Evolutionary conservation across 2,888 invertebrate species (phyloP).

Genomic region (Eristalis pertinax): DNA sequence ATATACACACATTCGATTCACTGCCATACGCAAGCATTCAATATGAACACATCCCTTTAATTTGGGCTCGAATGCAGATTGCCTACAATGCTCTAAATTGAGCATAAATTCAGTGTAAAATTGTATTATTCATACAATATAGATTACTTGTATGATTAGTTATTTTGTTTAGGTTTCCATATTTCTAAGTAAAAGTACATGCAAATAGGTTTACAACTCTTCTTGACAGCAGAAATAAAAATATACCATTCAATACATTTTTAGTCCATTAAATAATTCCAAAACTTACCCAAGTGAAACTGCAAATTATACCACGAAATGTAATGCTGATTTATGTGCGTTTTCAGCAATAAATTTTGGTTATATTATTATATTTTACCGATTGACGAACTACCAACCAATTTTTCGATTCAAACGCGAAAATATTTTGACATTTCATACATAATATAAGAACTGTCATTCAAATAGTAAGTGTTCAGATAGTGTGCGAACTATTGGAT

Average conservation of each 20-base stretch:
- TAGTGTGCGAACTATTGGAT: not conserved
- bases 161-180: too few relatives aligned
- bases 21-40: too few relatives aligned
- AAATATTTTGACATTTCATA: conserved; percentile 28
- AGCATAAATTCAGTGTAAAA: too few relatives aligned
- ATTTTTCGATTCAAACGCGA: conserved; percentile 38
- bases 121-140: too few relatives aligned
- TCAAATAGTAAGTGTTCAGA: conserved; percentile 12
- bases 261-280: not conserved
- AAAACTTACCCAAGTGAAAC: not conserved
- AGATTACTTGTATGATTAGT: too few relatives aligned
- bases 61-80: too few relatives aligned
- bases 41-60: too few relatives aligned
- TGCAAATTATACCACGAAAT: not conserved
- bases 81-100: too few relatives aligned
- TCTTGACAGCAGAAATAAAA: not conserved
- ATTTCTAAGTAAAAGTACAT: too few relatives aligned
- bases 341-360: not conserved
- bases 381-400: not conserved
- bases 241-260: not conserved
- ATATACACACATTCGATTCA: not conserved
- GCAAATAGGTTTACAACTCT: not conserved
- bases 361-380: not conserved
- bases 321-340: not conserved
- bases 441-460: conserved; percentile 2